Evolutionary conservation across 2,888 invertebrate species (phyloP).

Genomic region (Nephrotoma appendiculata): DNA sequence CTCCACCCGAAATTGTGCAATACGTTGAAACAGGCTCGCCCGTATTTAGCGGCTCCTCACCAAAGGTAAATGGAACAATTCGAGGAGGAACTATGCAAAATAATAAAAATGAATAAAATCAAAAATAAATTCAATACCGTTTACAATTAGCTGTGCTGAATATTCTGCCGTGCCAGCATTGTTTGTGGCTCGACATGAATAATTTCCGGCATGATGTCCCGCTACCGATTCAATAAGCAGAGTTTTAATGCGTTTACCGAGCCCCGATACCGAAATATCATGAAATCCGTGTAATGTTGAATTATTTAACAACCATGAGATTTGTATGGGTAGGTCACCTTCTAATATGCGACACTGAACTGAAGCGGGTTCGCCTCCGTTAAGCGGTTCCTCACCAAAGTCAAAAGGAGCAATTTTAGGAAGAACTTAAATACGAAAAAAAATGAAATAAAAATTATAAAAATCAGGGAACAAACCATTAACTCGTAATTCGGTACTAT

Average conservation of each 20-base stretch:
- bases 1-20: conserved; percentile 38
- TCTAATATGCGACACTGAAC: conserved; percentile 44
- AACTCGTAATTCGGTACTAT: conserved; percentile 37
- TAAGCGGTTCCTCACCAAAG: conserved; percentile 43
- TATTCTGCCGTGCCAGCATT: conserved; percentile 52
- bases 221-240: conserved; percentile 55
- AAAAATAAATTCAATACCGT: conserved; percentile 38
- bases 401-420: conserved; percentile 39
- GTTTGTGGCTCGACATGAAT: conserved; percentile 60
- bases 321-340: conserved; percentile 50
- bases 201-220: conserved; percentile 55
- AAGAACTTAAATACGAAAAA: conserved; percentile 15
- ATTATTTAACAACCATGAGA: conserved; percentile 42
- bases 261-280: conserved; percentile 38
- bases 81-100: conserved; percentile 52
- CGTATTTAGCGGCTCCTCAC: conserved; percentile 53
- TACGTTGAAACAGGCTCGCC: conserved; percentile 42
- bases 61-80: conserved; percentile 60
- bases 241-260: conserved; percentile 50
- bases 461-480: conserved; percentile 30
- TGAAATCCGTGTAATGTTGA: conserved; percentile 26
- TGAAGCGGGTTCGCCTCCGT: conserved; percentile 43
- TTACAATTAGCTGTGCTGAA: conserved; percentile 54
- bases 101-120: conserved; percentile 20
- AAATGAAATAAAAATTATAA: conserved; percentile 22